These are phyloP conservation scores for Tauraco erythrolophus DNA, from an alignment of 2,113 vertebrate genomes.

Conservation along the genomic window DNA sequence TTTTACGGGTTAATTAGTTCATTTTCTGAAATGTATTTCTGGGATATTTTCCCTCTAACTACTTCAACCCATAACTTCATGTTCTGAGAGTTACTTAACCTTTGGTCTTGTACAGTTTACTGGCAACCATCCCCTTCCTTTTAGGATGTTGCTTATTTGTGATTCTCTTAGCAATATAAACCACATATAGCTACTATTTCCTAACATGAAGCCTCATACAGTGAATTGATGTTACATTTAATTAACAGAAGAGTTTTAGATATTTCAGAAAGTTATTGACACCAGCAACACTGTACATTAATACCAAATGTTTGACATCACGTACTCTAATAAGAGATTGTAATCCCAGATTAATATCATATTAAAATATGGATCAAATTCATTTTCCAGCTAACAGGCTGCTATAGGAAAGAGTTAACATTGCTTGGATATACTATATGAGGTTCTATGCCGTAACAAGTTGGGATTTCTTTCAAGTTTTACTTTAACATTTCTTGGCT, in stretches of 20 bases:
- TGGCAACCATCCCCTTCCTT: slow-evolving; percentile 50
- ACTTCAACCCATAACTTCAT: slow-evolving; percentile 20
- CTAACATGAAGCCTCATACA: background rate
- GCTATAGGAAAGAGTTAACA: slow-evolving; percentile 18
- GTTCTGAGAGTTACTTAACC: slow-evolving; percentile 66
- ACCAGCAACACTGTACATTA: background rate
- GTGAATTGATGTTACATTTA: background rate
- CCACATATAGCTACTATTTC: slow-evolving; percentile 21
- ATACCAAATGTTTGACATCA: background rate
- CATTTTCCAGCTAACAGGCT: background rate
- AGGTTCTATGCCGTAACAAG: background rate
- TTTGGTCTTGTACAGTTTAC: slow-evolving; percentile 47
- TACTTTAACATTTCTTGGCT: background rate
- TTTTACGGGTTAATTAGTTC: slow-evolving; percentile 50
- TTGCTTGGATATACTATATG: background rate
- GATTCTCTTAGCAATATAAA: slow-evolving; percentile 22
- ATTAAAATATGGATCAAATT: background rate
- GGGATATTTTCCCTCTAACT: slow-evolving; percentile 50
- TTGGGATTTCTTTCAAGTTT: slow-evolving; percentile 40
- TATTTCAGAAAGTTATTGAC: background rate
- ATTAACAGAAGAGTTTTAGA: background rate
- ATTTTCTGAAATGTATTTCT: slow-evolving; percentile 59
- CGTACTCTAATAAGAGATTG: background rate
- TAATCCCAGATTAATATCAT: background rate
- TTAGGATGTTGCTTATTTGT: slow-evolving; percentile 34